Conservation (phyloP, 2,888 invertebrate species). For the Boloria selene region DNA sequence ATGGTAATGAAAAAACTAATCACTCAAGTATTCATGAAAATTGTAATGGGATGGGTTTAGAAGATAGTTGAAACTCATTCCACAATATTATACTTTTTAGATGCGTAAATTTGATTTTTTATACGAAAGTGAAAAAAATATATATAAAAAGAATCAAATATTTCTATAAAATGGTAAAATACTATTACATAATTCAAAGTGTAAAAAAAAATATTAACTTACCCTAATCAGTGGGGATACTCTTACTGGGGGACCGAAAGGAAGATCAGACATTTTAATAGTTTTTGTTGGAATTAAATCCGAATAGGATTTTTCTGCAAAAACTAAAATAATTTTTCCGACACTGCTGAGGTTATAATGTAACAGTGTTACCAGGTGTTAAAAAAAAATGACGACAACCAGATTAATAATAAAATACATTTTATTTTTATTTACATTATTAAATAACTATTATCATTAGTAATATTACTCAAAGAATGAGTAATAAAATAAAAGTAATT, state of each 20-base stretch:
- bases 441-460: too few species aligned
- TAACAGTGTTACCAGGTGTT: slow-evolving; percentile 26
- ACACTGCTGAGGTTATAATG: slow-evolving; percentile 51
- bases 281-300: slow-evolving; percentile 50
- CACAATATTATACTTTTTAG: too few species aligned
- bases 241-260: slow-evolving; percentile 86
- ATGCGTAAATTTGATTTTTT: background rate
- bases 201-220: slow-evolving; percentile 50
- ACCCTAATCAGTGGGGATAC: slow-evolving; percentile 93
- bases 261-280: slow-evolving; percentile 70
- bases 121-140: too few species aligned
- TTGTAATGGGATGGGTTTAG: too few species aligned
- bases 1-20: too few species aligned
- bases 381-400: background rate
- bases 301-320: slow-evolving; percentile 57
- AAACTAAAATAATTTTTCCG: slow-evolving; percentile 47
- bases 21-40: too few species aligned
- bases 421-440: too few species aligned
- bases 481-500: too few species aligned
- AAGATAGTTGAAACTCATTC: too few species aligned
- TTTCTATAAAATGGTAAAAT: slow-evolving; percentile 44
- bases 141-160: too few species aligned
- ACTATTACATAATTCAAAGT: slow-evolving; percentile 60
- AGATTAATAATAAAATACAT: too few species aligned
- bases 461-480: too few species aligned